Percentiles rank a stretch among this genome's conserved stretches.
Conservation (phyloP, 2,113 vertebrate genomes). For the Ptilonorhynchus violaceus region DNA sequence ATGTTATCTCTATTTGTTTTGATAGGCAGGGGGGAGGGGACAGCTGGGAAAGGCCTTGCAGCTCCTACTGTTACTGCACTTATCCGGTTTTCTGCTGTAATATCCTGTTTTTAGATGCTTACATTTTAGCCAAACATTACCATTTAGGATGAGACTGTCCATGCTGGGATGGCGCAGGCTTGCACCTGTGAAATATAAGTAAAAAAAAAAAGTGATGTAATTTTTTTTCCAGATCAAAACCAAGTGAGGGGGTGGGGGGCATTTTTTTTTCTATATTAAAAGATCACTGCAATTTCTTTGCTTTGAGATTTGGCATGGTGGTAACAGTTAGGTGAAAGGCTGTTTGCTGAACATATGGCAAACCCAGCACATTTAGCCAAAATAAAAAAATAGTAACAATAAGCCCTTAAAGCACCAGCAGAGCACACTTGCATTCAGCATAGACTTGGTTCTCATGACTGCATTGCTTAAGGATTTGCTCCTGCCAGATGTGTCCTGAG, state of each 20-base stretch:
- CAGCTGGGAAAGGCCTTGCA: not conserved
- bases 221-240: not conserved
- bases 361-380: slow-evolving; percentile 25
- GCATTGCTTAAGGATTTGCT: not conserved
- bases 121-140: slow-evolving; percentile 18
- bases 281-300: not conserved
- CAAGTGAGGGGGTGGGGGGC: not conserved
- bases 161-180: not conserved
- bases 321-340: slow-evolving; percentile 19
- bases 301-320: slow-evolving; percentile 18
- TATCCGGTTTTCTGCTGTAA: slow-evolving; percentile 4
- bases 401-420: not conserved
- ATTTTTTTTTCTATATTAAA: not conserved
- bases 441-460: not conserved
- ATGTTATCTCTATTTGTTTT: not conserved
- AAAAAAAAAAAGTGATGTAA: not conserved
- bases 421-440: not conserved
- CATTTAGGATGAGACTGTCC: not conserved
- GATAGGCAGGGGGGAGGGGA: not conserved
- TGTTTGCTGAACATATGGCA: slow-evolving; percentile 51
- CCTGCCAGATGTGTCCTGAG: not conserved
- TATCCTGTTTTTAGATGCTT: slow-evolving; percentile 21
- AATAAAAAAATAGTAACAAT: not conserved
- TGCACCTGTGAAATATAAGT: not conserved
- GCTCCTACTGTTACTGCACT: not conserved